Percentiles rank a stretch among this genome's conserved stretches.
Evolutionary conservation across 2,797 vertebrate species (phyloP).

Genomic region (Brachymystax lenok): DNA sequence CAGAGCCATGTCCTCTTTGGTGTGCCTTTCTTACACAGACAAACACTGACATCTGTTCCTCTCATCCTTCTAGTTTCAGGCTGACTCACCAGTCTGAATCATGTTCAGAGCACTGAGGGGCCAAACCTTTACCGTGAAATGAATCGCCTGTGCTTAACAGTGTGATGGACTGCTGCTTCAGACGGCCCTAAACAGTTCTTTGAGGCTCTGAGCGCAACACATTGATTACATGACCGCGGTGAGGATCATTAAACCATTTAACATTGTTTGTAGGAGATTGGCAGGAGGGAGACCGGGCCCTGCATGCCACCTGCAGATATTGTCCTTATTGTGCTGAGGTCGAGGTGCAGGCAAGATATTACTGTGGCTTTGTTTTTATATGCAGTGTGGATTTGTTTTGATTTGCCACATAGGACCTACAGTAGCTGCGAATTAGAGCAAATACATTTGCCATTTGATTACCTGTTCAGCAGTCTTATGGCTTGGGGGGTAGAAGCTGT

Average conservation of each 20-base stretch:
- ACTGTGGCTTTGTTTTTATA: background rate
- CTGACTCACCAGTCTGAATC: slow-evolving; percentile 16
- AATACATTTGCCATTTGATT: too few relatives aligned
- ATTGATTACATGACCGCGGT: slow-evolving; percentile 23
- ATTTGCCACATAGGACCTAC: too few relatives aligned
- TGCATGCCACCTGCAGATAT: slow-evolving; percentile 34
- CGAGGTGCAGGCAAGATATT: slow-evolving; percentile 14
- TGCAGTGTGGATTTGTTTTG: too few relatives aligned
- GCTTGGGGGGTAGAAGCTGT: too few relatives aligned
- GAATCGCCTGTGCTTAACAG: slow-evolving; percentile 20
- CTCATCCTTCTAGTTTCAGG: slow-evolving; percentile 33
- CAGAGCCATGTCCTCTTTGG: background rate
- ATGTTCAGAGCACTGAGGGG: slow-evolving; percentile 33
- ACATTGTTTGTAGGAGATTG: background rate
- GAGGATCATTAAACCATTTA: slow-evolving; percentile 37
- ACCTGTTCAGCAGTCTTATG: too few relatives aligned
- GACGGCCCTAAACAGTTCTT: slow-evolving; percentile 14
- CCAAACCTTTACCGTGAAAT: slow-evolving; percentile 33
- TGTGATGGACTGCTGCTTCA: slow-evolving; percentile 20
- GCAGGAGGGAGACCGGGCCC: slow-evolving; percentile 18
- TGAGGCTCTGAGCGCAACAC: slow-evolving; percentile 26
- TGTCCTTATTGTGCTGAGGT: slow-evolving; percentile 53
- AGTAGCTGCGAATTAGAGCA: background rate
- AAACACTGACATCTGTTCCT: slow-evolving; percentile 10
- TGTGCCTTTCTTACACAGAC: background rate